These are phyloP conservation scores for Drosophila rellima DNA, from an alignment of 2,888 invertebrate species.

Conservation along the genomic window DNA sequence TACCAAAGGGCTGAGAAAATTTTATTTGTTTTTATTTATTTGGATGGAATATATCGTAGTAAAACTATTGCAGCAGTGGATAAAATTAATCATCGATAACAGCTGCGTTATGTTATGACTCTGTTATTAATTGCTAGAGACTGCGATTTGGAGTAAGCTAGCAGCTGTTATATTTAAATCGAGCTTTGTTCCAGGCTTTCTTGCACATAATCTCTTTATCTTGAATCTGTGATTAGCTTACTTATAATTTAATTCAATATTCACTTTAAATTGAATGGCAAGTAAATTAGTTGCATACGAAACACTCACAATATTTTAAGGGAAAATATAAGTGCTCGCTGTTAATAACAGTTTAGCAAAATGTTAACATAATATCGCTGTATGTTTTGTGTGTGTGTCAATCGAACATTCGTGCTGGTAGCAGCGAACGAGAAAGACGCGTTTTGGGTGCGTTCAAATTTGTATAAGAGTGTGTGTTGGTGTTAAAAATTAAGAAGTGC, in stretches of 20 bases:
- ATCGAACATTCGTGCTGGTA: conserved; percentile 61
- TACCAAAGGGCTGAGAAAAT: not conserved
- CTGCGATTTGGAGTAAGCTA: not conserved
- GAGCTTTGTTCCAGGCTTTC: not conserved
- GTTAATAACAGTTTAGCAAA: conserved; percentile 43
- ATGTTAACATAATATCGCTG: conserved; percentile 27
- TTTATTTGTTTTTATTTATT: not conserved
- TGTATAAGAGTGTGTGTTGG: conserved; percentile 49
- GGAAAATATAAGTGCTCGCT: conserved; percentile 9
- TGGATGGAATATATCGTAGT: too few species aligned
- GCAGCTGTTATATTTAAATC: conserved; percentile 45
- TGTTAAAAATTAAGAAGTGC: conserved; percentile 62
- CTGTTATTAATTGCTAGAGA: conserved; percentile 2
- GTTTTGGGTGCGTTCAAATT: conserved; percentile 57
- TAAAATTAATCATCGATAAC: conserved; percentile 24
- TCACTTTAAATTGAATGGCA: too few species aligned
- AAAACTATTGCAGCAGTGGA: not conserved
- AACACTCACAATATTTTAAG: not conserved
- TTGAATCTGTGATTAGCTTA: not conserved
- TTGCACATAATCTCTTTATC: too few species aligned
- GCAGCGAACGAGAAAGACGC: conserved; percentile 67
- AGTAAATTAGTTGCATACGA: not conserved
- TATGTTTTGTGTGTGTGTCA: conserved; percentile 14
- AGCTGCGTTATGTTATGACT: not conserved
- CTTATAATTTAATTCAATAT: too few species aligned